Evolutionary conservation across 2,888 invertebrate species (phyloP).

Genomic region (Xanthorhoe designata): DNA sequence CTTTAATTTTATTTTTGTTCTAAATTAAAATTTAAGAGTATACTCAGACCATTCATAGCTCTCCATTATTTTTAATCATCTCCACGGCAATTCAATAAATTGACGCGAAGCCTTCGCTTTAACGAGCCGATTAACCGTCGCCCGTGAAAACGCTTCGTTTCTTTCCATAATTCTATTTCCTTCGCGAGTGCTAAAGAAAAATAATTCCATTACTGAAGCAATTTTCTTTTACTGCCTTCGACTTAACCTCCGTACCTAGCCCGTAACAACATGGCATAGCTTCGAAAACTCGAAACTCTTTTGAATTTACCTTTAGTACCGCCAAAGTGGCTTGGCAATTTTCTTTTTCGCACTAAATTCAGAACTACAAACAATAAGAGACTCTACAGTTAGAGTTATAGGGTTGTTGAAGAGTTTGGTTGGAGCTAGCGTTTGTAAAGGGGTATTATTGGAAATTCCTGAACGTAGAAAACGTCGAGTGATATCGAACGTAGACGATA

Average conservation of each 20-base stretch:
- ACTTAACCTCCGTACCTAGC: constrained; percentile 58
- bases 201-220: constrained; percentile 66
- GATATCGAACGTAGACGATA: constrained; percentile 74
- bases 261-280: constrained; percentile 60
- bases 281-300: constrained; percentile 73
- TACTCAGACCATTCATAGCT: constrained; percentile 5
- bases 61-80: constrained; percentile 21
- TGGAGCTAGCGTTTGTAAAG: constrained; percentile 38
- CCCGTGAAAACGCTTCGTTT: constrained; percentile 46
- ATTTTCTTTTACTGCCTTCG: constrained; percentile 66
- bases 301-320: constrained; percentile 76
- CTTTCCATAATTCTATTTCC: constrained; percentile 53
- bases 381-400: constrained; percentile 44
- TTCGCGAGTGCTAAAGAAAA: constrained; percentile 56
- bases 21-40: not conserved
- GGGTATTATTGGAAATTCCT: constrained; percentile 82
- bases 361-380: constrained; percentile 39
- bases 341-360: constrained; percentile 26
- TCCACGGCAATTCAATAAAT: constrained; percentile 26
- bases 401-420: constrained; percentile 29
- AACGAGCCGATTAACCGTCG: constrained; percentile 46
- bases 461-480: constrained; percentile 70
- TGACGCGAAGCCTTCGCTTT: constrained; percentile 30
- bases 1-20: not conserved
- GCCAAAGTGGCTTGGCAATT: constrained; percentile 54